Evolutionary conservation across 64 coral and sea anemone species (phyloP), one percentile per base, ranked within the genome.

Genomic region (Dendrophyllia cribrosa): DNA sequence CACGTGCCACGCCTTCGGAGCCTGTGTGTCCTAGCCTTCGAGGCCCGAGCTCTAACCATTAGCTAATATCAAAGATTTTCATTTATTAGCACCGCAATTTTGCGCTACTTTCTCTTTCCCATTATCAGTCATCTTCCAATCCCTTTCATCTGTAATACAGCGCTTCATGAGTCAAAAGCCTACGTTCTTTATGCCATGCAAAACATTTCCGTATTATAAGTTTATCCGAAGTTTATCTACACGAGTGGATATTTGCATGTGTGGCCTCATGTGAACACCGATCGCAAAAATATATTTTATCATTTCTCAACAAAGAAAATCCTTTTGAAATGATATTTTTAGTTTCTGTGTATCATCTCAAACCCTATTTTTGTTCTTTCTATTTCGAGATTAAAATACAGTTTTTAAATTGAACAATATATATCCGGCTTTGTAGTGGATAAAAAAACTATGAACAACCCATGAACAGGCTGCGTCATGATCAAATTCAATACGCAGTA

Each of bases 1-100:
- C 61, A 68, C n/a, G 55, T 19, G 26, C 58, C 62, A 67, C 43
- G 78, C 78, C 78, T 59, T 46, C 26, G 70, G 70, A 72, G 70
- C 43, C 70, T 14, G 34, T 23, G 6, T 72, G 53, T 55, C 75
- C 75, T 56, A n/a, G 17, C 34, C 34, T 34, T 34, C 34, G 0
- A 34, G 4, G 20, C 75, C 50, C 58, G 9, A 24, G 52, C 22
- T 43, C 75, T 59, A 44, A 64, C 78, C 43, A 78, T 58, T 17
- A 64, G 15, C 25, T 26, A 67, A 84, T 84, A 23, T 84, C 80
- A 19, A 45, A 82, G 16, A 65, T 3, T 44, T 44, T 15, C 45
- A 45, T 5, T 6, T 17, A 43, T 20, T 68, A 84, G 21, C 46
- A 48, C 17, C 44, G 6, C 62, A 49, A 50, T 21, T 84, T 84